Conservation (phyloP, 1,140 invertebrate genomes). For the Solenopsis invicta region DNA sequence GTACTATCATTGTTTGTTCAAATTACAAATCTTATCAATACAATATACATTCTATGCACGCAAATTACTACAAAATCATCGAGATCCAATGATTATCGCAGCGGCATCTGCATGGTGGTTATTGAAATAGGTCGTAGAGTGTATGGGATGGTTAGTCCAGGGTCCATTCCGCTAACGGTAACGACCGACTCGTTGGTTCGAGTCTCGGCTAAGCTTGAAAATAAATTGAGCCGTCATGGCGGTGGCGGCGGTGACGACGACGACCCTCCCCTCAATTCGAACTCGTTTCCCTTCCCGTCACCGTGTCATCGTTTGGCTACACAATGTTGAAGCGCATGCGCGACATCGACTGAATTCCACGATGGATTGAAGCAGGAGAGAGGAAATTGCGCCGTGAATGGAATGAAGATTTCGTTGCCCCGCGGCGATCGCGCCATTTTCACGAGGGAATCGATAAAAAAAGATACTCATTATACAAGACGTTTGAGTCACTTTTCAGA, state of each 20-base stretch:
- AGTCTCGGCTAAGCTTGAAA: conserved; percentile 84
- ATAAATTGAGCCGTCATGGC: conserved; percentile 71
- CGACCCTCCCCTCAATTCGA: conserved; percentile 55
- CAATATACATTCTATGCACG: conserved; percentile 24
- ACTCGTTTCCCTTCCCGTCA: conserved; percentile 26
- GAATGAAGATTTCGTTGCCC: conserved; percentile 21
- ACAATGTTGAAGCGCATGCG: conserved; percentile 66
- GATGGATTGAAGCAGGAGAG: conserved; percentile 54
- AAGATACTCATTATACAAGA: conserved; percentile 15
- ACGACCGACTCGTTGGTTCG: conserved; percentile 84
- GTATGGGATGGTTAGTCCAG: conserved; percentile 69
- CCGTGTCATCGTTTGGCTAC: background rate
- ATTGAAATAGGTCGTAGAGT: conserved; percentile 86
- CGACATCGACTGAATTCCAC: conserved; percentile 47
- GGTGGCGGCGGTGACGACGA: background rate
- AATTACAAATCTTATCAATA: background rate
- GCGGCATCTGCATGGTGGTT: conserved; percentile 86
- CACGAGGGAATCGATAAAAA: conserved; percentile 31
- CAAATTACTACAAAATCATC: conserved; percentile 38
- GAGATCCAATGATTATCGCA: conserved; percentile 85
- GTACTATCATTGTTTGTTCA: background rate
- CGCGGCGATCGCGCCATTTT: conserved; percentile 18
- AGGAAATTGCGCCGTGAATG: conserved; percentile 59
- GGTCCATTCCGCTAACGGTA: conserved; percentile 87
- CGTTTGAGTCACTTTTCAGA: background rate